Percentiles rank a stretch among this genome's conserved stretches.
Evolutionary conservation across 2,113 vertebrate genomes (phyloP).

Genomic region (Malurus melanocephalus): DNA sequence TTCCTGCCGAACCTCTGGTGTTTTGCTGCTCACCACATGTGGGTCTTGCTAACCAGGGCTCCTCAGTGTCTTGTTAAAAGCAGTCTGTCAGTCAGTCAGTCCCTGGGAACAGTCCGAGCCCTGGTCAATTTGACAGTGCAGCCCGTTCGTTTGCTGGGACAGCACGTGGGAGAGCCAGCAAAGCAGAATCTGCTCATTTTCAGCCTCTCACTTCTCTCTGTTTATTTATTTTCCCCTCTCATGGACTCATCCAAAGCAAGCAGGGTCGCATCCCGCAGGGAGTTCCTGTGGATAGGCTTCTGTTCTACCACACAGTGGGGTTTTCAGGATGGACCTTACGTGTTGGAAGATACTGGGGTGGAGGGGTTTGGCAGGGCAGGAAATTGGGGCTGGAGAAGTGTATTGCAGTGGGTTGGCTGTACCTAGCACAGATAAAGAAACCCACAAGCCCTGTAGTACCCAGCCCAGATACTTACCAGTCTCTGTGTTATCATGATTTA

Average conservation of each 20-base stretch:
- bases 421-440: background rate
- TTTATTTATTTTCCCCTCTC: background rate
- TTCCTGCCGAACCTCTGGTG: background rate
- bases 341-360: background rate
- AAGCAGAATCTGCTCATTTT: background rate
- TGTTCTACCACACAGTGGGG: rapidly evolving
- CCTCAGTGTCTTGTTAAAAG: background rate
- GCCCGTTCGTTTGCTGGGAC: background rate
- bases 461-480: background rate
- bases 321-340: background rate
- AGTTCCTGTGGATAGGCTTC: background rate
- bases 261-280: background rate
- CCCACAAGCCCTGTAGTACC: background rate
- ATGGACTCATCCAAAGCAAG: background rate
- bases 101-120: background rate
- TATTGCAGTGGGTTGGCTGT: background rate
- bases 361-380: background rate
- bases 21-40: background rate
- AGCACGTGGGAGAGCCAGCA: background rate
- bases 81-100: background rate
- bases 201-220: background rate
- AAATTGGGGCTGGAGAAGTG: background rate
- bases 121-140: background rate
- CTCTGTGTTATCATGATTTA: background rate
- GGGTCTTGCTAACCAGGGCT: background rate